phyloP scores from a whole-genome alignment of 2,888 invertebrate species.

The Rhimphoctona megacephalus region DNA sequence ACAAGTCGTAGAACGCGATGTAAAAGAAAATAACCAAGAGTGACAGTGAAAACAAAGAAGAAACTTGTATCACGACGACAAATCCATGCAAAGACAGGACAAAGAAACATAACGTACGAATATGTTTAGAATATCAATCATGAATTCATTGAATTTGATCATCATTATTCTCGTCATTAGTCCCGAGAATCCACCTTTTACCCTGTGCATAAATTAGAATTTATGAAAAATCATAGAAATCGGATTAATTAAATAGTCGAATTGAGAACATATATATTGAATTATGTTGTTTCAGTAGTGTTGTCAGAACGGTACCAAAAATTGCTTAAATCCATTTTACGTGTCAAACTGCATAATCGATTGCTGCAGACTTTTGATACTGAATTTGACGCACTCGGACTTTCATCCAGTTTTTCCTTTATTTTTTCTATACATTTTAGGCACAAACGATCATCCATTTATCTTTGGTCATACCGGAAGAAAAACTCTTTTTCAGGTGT shows the following conservation, averaged over 20 bases:
- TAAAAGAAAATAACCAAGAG: slow-evolving; percentile 47
- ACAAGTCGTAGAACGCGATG: not conserved
- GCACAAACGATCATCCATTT: too few species aligned
- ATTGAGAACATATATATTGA: not conserved
- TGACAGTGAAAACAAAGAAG: slow-evolving; percentile 27
- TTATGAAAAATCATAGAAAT: slow-evolving; percentile 3
- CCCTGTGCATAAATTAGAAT: slow-evolving; percentile 50
- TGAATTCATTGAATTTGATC: not conserved
- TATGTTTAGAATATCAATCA: slow-evolving; percentile 31
- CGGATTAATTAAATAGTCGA: not conserved
- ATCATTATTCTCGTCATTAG: not conserved
- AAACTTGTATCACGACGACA: slow-evolving; percentile 3
- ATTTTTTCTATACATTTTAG: too few species aligned
- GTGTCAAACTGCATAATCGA: not conserved
- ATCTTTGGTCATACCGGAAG: too few species aligned
- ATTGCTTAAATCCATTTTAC: not conserved
- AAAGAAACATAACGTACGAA: slow-evolving; percentile 47
- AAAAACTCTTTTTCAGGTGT: not conserved
- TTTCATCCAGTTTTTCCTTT: too few species aligned
- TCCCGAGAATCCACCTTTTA: not conserved
- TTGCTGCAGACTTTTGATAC: too few species aligned
- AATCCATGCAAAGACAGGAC: slow-evolving; percentile 22
- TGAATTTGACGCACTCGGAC: too few species aligned
- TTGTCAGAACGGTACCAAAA: not conserved
- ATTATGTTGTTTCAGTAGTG: not conserved